Percentiles rank a stretch among this genome's conserved stretches.
Evolutionary conservation across 1,140 invertebrate species (phyloP).

Genomic region (Nylanderia fulva): DNA sequence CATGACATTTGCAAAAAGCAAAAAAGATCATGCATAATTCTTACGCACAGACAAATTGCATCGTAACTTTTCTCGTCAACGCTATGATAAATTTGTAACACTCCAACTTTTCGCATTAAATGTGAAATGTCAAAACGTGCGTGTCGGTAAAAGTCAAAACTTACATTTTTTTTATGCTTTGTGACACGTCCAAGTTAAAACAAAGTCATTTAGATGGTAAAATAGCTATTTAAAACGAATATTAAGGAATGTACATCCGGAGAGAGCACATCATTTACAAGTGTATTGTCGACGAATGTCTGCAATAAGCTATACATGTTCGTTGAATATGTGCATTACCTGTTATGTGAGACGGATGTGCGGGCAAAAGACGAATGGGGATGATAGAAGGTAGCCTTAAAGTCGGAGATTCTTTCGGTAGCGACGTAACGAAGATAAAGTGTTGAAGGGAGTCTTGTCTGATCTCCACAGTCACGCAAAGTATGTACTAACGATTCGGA

Average conservation of each 20-base stretch:
- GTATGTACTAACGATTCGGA: constrained; percentile 50
- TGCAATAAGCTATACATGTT: constrained; percentile 8
- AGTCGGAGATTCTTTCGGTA: constrained; percentile 56
- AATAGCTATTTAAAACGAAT: neutral
- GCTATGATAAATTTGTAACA: neutral
- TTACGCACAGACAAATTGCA: neutral
- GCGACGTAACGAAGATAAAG: constrained; percentile 61
- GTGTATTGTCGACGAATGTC: neutral
- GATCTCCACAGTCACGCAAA: constrained; percentile 52
- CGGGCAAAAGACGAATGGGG: neutral
- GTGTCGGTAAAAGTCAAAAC: neutral
- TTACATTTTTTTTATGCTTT: neutral
- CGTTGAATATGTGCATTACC: constrained; percentile 12
- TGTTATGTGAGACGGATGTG: constrained; percentile 16
- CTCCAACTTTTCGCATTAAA: neutral
- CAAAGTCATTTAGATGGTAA: neutral
- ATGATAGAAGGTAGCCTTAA: constrained; percentile 46
- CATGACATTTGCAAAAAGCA: neutral
- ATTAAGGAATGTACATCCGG: neutral
- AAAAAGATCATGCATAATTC: neutral
- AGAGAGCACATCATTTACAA: neutral
- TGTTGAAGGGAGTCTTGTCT: constrained; percentile 51
- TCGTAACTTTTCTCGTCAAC: neutral
- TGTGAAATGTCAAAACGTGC: neutral
- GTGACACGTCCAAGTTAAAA: neutral